These are phyloP conservation scores for Matsumyia berberina DNA, from an alignment of 2,888 invertebrate species.

Conservation along the genomic window DNA sequence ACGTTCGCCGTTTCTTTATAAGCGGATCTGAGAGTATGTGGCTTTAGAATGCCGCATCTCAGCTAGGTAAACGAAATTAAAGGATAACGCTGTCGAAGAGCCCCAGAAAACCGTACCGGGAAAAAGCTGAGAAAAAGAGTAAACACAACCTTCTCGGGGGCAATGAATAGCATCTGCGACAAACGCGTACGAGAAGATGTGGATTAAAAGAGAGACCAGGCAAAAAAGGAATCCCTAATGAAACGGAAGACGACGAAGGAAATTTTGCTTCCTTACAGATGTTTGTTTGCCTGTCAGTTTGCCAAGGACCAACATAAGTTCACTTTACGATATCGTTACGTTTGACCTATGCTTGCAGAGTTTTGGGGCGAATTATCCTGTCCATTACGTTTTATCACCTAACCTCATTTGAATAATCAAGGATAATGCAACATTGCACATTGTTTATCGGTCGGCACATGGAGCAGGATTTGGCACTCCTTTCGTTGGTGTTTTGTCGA, in stretches of 20 bases:
- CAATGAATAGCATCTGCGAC: constrained; percentile 71
- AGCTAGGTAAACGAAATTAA: constrained; percentile 70
- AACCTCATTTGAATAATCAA: constrained; percentile 68
- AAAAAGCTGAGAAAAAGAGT: neutral
- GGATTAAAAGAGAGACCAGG: constrained; percentile 46
- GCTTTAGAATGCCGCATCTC: constrained; percentile 63
- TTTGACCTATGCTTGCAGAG: constrained; percentile 60
- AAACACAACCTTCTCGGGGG: constrained; percentile 52
- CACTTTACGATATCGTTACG: constrained; percentile 55
- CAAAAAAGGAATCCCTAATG: constrained; percentile 67
- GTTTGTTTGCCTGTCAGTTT: constrained; percentile 19
- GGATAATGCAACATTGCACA: constrained; percentile 60
- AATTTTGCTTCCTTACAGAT: constrained; percentile 35
- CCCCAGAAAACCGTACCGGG: constrained; percentile 10
- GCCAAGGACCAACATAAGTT: constrained; percentile 47
- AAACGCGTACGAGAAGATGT: constrained; percentile 38
- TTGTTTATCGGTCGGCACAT: constrained; percentile 43
- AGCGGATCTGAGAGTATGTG: constrained; percentile 51
- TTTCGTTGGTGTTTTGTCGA: neutral
- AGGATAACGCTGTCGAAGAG: constrained; percentile 72
- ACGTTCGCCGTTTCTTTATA: constrained; percentile 37
- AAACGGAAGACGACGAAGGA: constrained; percentile 64
- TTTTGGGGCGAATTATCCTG: constrained; percentile 37
- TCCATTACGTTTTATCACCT: constrained; percentile 68
- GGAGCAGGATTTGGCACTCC: neutral